Evolutionary conservation across 2,888 invertebrate species (phyloP).

Genomic region (Eretmocerus hayati): DNA sequence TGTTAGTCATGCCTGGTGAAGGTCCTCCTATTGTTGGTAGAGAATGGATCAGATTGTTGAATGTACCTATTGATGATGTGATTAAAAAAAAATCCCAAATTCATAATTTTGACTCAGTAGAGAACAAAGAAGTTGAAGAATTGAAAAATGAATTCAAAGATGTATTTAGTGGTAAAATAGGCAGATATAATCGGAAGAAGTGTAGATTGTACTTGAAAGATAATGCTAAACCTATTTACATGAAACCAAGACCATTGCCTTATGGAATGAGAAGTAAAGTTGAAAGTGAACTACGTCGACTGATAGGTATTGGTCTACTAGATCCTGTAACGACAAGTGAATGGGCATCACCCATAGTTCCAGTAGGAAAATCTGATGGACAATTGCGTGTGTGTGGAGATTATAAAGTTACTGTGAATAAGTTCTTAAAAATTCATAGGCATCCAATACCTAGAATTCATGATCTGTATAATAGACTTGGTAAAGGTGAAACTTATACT

Average conservation of each 20-base stretch:
- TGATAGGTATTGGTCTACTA: constrained; percentile 1
- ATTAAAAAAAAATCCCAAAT: no score
- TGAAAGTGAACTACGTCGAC: constrained; percentile 4
- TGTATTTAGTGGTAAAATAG: constrained; percentile 6
- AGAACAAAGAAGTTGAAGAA: not conserved
- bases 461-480: constrained; percentile 7
- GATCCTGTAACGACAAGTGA: constrained; percentile 3
- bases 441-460: constrained; percentile 9
- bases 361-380: constrained; percentile 6
- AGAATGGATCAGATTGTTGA: not conserved
- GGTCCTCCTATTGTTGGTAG: not conserved
- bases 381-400: constrained; percentile 4
- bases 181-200: constrained; percentile 12
- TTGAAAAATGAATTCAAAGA: not conserved
- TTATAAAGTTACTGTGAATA: constrained; percentile 2
- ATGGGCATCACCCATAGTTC: constrained; percentile 8
- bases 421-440: not conserved
- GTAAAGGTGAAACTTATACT: constrained; percentile 10
- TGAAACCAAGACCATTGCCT: constrained; percentile 13
- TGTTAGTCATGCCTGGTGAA: not conserved
- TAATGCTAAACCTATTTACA: constrained; percentile 9
- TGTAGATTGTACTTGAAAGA: constrained; percentile 18
- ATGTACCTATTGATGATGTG: no score
- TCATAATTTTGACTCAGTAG: no score
- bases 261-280: constrained; percentile 12